A percentile compares a stretch with the other conserved stretches of the same genome.
Evolutionary conservation across 2,888 invertebrate genomes (phyloP).

Genomic region (Lithophane socia): DNA sequence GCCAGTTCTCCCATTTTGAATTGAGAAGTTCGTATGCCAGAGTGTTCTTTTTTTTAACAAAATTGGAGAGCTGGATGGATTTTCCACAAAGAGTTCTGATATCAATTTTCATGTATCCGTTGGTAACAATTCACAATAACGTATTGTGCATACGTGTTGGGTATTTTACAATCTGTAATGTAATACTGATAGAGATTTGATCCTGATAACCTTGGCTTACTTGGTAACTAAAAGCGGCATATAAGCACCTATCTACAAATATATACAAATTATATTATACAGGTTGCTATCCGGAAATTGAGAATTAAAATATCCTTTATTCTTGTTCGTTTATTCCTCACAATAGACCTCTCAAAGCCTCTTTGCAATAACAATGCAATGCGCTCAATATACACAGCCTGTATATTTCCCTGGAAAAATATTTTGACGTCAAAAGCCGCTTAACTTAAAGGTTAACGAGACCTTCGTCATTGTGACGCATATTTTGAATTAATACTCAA

Average conservation of each 20-base stretch:
- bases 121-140: constrained; percentile 56
- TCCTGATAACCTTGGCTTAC: constrained; percentile 66
- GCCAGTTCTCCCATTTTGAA: constrained; percentile 14
- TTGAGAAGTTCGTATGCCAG: background rate
- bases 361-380: constrained; percentile 47
- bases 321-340: constrained; percentile 11
- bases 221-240: constrained; percentile 54
- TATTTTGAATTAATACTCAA: constrained; percentile 84
- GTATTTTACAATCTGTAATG: constrained; percentile 62
- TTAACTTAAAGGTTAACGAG: constrained; percentile 83
- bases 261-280: background rate
- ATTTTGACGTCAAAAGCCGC: constrained; percentile 79
- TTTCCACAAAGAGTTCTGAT: constrained; percentile 41
- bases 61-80: background rate
- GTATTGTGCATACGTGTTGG: constrained; percentile 54
- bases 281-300: constrained; percentile 18
- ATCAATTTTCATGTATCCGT: constrained; percentile 58
- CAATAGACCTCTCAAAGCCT: constrained; percentile 34
- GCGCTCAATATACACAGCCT: constrained; percentile 38
- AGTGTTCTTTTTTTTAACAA: background rate
- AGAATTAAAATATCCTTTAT: constrained; percentile 14
- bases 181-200: constrained; percentile 64
- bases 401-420: constrained; percentile 66
- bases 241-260: constrained; percentile 22
- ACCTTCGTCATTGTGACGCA: constrained; percentile 80